A percentile compares a stretch with the other conserved stretches of the same genome.
phyloP scores from a whole-genome alignment of 2,888 invertebrate genomes.

The Papilio gigon region DNA sequence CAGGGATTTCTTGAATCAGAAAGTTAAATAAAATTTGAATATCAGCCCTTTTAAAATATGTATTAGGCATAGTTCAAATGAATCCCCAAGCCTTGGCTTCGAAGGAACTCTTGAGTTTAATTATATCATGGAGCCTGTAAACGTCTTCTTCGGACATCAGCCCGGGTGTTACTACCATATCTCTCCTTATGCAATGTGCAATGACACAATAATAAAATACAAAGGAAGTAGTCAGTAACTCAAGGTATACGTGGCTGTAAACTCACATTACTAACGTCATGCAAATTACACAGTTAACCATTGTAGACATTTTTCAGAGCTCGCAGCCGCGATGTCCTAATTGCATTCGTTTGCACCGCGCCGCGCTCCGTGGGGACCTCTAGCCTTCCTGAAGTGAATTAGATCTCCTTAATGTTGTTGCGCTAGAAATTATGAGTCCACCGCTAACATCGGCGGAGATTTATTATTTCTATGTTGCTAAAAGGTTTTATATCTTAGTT shows the following conservation, averaged over 20 bases:
- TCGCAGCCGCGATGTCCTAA: constrained; percentile 4
- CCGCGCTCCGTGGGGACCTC: constrained; percentile 15
- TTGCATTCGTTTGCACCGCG: constrained; percentile 23
- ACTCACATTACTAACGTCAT: not conserved
- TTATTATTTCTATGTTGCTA: not conserved
- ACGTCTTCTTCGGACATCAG: not conserved
- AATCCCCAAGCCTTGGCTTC: too few species aligned
- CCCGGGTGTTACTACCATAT: not conserved
- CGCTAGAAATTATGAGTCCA: constrained; percentile 1
- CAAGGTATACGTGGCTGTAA: not conserved
- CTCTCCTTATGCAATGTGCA: not conserved
- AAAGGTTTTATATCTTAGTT: constrained; percentile 2
- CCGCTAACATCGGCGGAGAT: constrained; percentile 13
- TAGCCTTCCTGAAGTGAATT: constrained; percentile 19
- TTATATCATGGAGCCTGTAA: too few species aligned
- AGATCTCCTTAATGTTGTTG: constrained; percentile 28
- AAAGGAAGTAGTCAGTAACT: not conserved
- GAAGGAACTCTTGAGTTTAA: too few species aligned
- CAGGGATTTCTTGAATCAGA: too few species aligned
- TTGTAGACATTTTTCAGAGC: constrained; percentile 14
- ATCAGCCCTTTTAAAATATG: too few species aligned
- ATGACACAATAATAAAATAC: not conserved
- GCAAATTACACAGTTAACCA: not conserved
- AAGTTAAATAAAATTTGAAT: too few species aligned
- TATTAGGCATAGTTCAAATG: too few species aligned